These are phyloP conservation scores for Lepidothrix coronata DNA, from an alignment of 2,113 vertebrate species.

Conservation along the genomic window DNA sequence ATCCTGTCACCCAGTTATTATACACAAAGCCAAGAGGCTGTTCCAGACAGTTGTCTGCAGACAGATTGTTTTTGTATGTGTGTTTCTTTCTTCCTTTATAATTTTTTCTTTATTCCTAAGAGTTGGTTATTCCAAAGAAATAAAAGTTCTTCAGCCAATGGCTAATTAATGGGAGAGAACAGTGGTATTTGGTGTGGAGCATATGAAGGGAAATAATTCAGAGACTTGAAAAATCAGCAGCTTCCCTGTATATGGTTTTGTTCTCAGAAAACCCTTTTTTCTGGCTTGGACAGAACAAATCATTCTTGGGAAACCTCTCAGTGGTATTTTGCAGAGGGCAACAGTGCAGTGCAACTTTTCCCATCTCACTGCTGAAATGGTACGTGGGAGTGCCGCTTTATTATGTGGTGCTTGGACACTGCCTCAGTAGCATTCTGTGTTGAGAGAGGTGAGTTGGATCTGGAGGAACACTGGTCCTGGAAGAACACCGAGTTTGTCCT, in stretches of 20 bases:
- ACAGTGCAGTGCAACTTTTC: neutral
- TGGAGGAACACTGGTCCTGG: neutral
- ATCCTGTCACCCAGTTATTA: constrained; percentile 28
- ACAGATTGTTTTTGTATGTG: neutral
- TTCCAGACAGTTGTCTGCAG: constrained; percentile 10
- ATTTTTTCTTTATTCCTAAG: neutral
- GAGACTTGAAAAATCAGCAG: neutral
- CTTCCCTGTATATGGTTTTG: neutral
- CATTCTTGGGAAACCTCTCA: neutral
- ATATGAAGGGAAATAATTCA: neutral
- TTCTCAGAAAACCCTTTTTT: neutral
- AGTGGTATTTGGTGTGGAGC: neutral
- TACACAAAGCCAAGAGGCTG: neutral
- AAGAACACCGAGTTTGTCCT: neutral
- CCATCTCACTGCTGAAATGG: neutral
- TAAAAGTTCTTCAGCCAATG: neutral
- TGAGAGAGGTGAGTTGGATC: neutral
- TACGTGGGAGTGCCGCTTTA: neutral
- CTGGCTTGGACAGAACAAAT: neutral
- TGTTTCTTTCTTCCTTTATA: neutral
- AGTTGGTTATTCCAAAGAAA: neutral
- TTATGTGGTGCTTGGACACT: neutral
- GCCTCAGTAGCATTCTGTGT: neutral
- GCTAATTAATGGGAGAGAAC: neutral
- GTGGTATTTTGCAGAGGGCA: neutral